A percentile compares a stretch with the other conserved stretches of the same genome.
Evolutionary conservation across 37 sponge, comb jelly and placozoan species (phyloP).

Genomic region (Mnemiopsis leidyi): DNA sequence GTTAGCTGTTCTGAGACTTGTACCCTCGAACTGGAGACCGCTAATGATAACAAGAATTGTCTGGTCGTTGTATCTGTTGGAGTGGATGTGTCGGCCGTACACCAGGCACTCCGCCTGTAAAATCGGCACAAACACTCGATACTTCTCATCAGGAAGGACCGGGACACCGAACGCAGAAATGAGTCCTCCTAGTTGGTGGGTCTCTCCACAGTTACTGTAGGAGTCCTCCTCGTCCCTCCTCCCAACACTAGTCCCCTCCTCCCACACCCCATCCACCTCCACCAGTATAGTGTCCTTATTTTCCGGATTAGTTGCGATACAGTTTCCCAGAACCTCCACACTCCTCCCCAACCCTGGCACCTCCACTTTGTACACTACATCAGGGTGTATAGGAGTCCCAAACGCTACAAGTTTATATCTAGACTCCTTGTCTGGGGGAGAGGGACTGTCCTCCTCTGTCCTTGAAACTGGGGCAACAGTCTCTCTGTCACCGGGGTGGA

Average conservation of each 20-base stretch:
- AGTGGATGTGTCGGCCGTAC: slow-evolving; percentile 1
- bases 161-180: background rate
- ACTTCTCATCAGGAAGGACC: background rate
- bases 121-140: background rate
- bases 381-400: background rate
- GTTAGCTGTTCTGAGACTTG: background rate
- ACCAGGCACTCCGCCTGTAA: background rate
- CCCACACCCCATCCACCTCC: background rate
- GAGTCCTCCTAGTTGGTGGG: background rate
- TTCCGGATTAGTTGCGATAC: background rate
- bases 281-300: slow-evolving; percentile 21
- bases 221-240: background rate
- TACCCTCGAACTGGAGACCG: background rate
- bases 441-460: background rate
- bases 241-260: background rate
- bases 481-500: background rate
- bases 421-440: background rate
- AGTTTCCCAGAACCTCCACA: background rate
- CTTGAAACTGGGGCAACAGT: background rate
- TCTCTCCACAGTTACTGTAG: background rate
- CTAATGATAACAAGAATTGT: background rate
- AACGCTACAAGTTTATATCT: slow-evolving; percentile 7
- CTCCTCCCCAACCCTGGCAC: background rate
- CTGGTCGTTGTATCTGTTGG: background rate
- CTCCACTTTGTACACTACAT: background rate